Base-by-base conservation (phyloP, 2,797 vertebrate species). In the Muscicapa comitata region DNA sequence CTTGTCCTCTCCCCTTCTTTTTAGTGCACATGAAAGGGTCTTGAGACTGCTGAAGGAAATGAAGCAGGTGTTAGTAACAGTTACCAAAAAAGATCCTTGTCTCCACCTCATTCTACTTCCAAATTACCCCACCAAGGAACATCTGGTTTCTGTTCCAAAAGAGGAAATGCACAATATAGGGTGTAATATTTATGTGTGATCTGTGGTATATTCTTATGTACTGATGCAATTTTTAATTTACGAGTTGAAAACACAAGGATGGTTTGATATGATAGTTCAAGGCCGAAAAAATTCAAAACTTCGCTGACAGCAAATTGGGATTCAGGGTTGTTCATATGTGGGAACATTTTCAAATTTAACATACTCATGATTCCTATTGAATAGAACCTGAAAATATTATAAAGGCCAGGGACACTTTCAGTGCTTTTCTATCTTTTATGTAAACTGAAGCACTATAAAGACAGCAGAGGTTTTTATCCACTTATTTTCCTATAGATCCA, bases 141-240 rank as follows among this genome's bases (percentile, higher is more conserved):
- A 97, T 90, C 93, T 97, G 95, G 79, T 96, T 96, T 93, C 80
- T 82, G 87, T 93, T 97, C 92, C 87, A 82, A 85, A 86, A 86
- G 66, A 81, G 76, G 86, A 88, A 89, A 90, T 47, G 48, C 43
- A 53, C 62, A 94, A 75, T 47, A 58, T 35, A 86, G 67, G 67
- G 79, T 88, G 67, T 86, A 85, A 83, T 82, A 62, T 76, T 58
- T 8, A 59, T 83, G 79, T 78, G 78, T 76, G 77, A 79, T 92
- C 67, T 91, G 88, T 78, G 16, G 18, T 77, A 33, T 79, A 59
- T 66, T 35, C 35, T 79, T 76, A 53, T 2, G 6, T 7, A 37
- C 33, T 54, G 40, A 75, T 62, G 43, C 26, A 94, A 57, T 40
- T 62, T 88, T 29, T 61, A 77, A 57, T 28, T 25, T 12, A 23